These are phyloP conservation scores for Oenanthe melanoleuca DNA, from an alignment of 2,113 vertebrate species.

Conservation along the genomic window DNA sequence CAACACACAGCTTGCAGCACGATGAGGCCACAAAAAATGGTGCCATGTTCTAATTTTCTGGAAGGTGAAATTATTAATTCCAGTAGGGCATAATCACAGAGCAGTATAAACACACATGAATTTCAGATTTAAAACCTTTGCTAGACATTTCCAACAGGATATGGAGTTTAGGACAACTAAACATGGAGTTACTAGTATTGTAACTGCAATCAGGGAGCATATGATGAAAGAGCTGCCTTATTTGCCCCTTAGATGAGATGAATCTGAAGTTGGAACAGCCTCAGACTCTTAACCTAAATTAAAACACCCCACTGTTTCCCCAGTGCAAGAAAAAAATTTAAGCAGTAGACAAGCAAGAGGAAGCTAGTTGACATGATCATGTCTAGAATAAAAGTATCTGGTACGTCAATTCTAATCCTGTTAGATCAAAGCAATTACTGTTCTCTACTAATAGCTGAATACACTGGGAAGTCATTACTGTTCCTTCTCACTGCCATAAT, in stretches of 20 bases:
- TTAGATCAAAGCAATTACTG: not conserved
- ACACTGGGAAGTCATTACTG: not conserved
- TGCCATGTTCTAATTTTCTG: not conserved
- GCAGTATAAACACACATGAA: not conserved
- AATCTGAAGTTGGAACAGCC: not conserved
- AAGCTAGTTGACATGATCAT: not conserved
- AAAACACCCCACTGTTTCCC: not conserved
- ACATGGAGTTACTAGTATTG: not conserved
- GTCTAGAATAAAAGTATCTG: not conserved
- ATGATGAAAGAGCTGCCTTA: not conserved
- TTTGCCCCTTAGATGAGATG: not conserved
- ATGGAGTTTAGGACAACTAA: not conserved
- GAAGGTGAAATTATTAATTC: not conserved
- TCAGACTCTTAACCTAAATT: not conserved
- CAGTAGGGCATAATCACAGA: not conserved
- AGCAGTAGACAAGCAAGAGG: not conserved
- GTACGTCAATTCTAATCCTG: not conserved
- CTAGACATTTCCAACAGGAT: not conserved
- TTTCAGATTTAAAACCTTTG: not conserved
- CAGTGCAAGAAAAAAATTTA: not conserved
- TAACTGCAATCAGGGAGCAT: not conserved
- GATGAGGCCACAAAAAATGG: not conserved
- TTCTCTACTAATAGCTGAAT: not conserved
- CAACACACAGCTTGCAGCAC: not conserved
- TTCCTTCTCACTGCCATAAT: not conserved